Evolutionary conservation across 2,113 vertebrate species (phyloP).

Genomic region (Echinops telfairi): DNA sequence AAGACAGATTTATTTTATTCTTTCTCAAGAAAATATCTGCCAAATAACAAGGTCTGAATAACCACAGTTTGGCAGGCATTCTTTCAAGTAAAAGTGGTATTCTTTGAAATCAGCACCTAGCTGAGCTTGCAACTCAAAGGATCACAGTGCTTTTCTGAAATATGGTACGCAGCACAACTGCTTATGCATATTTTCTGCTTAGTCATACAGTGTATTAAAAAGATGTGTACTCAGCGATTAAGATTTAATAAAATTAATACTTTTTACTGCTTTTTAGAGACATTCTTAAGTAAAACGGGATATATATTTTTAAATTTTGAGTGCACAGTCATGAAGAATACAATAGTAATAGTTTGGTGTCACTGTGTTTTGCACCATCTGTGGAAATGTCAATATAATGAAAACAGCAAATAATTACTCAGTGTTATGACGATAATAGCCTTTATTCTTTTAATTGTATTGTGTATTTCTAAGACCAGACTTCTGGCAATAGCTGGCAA

Average conservation of each 20-base stretch:
- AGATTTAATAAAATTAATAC: background rate
- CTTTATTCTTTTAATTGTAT: background rate
- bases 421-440: constrained; percentile 36
- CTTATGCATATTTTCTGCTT: background rate
- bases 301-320: background rate
- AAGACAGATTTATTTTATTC: constrained; percentile 6
- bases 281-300: background rate
- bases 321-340: background rate
- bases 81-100: constrained; percentile 26
- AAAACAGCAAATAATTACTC: background rate
- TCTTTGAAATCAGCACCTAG: background rate
- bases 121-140: background rate
- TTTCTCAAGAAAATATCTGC: constrained; percentile 40
- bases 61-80: constrained; percentile 22
- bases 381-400: constrained; percentile 29
- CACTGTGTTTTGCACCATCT: background rate
- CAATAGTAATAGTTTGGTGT: constrained; percentile 1
- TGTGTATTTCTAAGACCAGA: background rate
- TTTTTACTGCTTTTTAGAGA: constrained; percentile 30
- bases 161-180: no score
- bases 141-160: background rate
- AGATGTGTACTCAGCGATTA: background rate
- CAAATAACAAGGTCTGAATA: constrained; percentile 25
- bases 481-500: constrained; percentile 25
- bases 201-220: constrained; percentile 5